Conservation (phyloP, 2,797 vertebrate species). For the Clarias platycephalus region DNA sequence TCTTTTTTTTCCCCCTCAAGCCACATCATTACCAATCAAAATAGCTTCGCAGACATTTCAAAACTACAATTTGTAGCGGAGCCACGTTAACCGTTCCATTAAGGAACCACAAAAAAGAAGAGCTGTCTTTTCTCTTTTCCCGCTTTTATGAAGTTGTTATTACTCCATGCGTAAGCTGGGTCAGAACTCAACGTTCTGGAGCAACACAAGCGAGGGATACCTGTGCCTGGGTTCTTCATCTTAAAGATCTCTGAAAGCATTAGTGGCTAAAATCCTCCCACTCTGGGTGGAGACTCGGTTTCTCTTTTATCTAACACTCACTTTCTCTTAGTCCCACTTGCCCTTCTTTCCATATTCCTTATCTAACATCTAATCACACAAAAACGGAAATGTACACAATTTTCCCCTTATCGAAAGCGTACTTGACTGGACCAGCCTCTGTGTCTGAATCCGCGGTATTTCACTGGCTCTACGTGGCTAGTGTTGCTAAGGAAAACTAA, state of each 20-base stretch:
- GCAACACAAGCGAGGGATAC: constrained; percentile 19
- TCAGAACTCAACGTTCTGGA: constrained; percentile 13
- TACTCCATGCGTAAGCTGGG: constrained; percentile 19
- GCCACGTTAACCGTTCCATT: constrained; percentile 38
- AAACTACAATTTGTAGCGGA: constrained; percentile 47
- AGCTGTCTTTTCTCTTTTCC: constrained; percentile 33
- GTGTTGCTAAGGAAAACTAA: not conserved
- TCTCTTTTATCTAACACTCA: not conserved
- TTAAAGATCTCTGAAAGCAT: constrained; percentile 37
- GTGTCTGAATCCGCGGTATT: not conserved
- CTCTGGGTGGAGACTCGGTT: not conserved
- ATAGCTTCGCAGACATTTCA: constrained; percentile 39
- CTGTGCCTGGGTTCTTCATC: constrained; percentile 37
- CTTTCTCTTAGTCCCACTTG: not conserved
- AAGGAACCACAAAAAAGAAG: constrained; percentile 32
- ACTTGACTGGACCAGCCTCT: not conserved
- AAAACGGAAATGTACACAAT: not conserved
- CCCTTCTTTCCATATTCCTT: not conserved
- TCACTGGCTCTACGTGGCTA: not conserved
- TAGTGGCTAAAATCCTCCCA: constrained; percentile 8
- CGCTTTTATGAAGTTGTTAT: constrained; percentile 14
- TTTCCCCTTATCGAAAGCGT: not conserved
- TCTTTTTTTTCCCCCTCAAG: not conserved
- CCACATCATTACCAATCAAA: constrained; percentile 55
- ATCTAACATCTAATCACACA: constrained; percentile 2